Evolutionary conservation across 2,888 invertebrate genomes (phyloP).

Genomic region (Lamellibrachia columna): DNA sequence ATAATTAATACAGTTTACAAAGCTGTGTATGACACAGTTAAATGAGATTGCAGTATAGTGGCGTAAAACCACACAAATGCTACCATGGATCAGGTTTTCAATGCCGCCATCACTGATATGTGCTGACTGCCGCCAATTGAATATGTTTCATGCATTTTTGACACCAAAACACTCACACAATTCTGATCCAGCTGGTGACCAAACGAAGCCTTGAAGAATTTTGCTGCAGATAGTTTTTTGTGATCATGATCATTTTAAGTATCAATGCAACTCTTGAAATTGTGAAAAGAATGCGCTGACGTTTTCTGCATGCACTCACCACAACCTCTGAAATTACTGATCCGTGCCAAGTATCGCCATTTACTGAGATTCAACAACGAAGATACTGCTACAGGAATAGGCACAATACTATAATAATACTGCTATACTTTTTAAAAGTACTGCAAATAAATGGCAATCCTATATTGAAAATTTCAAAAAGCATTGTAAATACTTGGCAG

Average conservation of each 20-base stretch:
- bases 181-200: neutral
- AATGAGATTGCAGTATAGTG: neutral
- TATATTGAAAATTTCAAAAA: neutral
- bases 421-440: neutral
- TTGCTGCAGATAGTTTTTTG: neutral
- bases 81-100: neutral
- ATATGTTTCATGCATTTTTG: neutral
- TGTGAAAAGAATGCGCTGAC: neutral
- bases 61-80: neutral
- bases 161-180: neutral
- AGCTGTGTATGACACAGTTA: neutral
- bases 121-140: neutral
- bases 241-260: neutral
- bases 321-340: neutral
- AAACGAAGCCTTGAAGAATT: conserved; percentile 5
- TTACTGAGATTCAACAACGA: neutral
- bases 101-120: neutral
- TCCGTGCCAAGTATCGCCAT: neutral
- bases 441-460: neutral
- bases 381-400: neutral
- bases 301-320: neutral
- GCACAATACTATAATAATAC: neutral
- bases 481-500: neutral
- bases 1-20: no score
- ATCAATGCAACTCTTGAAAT: neutral